These are phyloP conservation scores for Chloropsis hardwickii DNA, from an alignment of 2,113 vertebrate genomes.

Conservation along the genomic window DNA sequence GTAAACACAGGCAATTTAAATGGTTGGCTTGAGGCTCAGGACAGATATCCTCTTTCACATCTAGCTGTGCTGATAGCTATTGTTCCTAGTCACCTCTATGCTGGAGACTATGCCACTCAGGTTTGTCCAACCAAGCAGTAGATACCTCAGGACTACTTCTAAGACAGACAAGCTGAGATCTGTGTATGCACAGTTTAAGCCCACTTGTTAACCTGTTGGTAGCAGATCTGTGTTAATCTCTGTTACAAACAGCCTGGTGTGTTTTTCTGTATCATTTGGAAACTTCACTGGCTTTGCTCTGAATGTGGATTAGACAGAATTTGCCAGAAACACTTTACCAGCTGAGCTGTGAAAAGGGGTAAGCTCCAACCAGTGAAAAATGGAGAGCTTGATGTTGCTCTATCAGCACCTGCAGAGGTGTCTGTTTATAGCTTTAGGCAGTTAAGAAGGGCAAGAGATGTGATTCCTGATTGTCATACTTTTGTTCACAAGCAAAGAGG, in stretches of 20 bases:
- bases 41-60: not conserved
- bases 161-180: not conserved
- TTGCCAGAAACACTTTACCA: not conserved
- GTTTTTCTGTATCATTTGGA: not conserved
- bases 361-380: not conserved
- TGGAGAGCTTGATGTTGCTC: not conserved
- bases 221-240: not conserved
- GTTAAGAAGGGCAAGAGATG: not conserved
- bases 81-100: not conserved
- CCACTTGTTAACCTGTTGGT: not conserved
- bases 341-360: not conserved
- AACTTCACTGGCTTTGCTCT: not conserved
- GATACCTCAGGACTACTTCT: not conserved
- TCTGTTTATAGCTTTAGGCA: not conserved
- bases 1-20: slow-evolving; percentile 10
- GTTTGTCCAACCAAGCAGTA: not conserved
- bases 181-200: not conserved
- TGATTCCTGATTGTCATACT: not conserved
- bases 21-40: not conserved
- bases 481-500: not conserved
- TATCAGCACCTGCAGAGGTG: not conserved
- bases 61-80: not conserved
- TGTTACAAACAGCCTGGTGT: not conserved
- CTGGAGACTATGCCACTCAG: not conserved
- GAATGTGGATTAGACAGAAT: not conserved